Evolutionary conservation across 2,797 vertebrate genomes (phyloP).

Genomic region (Syndactyla subalaris): DNA sequence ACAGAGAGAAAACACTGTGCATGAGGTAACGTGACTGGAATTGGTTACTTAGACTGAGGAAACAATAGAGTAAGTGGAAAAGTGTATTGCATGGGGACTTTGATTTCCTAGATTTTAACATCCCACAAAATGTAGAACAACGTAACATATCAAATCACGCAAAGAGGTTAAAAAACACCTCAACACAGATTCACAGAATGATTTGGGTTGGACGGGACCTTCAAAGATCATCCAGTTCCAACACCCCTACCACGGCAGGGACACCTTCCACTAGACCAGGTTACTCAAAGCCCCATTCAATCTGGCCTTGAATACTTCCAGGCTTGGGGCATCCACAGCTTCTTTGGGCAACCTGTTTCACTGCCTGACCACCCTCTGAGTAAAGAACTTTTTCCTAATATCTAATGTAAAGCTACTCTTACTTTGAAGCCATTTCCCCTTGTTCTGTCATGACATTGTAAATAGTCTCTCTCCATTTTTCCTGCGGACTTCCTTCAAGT

Average conservation of each 20-base stretch:
- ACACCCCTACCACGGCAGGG: not conserved
- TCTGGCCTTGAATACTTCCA: not conserved
- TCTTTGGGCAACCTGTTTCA: not conserved
- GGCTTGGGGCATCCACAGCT: not conserved
- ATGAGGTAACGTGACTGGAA: not conserved
- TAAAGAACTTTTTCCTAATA: not conserved
- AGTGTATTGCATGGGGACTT: not conserved
- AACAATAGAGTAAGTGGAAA: not conserved
- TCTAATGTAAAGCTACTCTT: not conserved
- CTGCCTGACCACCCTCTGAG: not conserved
- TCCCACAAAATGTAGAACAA: not conserved
- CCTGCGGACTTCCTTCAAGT: not conserved
- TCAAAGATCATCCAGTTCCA: not conserved
- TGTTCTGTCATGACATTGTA: not conserved
- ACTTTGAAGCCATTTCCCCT: not conserved
- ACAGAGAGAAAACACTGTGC: not conserved
- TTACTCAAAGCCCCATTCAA: not conserved
- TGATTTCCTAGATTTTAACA: not conserved
- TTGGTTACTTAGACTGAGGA: not conserved
- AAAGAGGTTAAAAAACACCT: not conserved
- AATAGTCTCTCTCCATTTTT: not conserved
- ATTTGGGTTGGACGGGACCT: not conserved
- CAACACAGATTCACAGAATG: not conserved
- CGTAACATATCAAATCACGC: not conserved
- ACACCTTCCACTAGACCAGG: not conserved